Percentiles rank a stretch among this genome's conserved stretches.
phyloP scores from a whole-genome alignment of 2,113 vertebrate genomes.

The Notarius quadriscutis region DNA sequence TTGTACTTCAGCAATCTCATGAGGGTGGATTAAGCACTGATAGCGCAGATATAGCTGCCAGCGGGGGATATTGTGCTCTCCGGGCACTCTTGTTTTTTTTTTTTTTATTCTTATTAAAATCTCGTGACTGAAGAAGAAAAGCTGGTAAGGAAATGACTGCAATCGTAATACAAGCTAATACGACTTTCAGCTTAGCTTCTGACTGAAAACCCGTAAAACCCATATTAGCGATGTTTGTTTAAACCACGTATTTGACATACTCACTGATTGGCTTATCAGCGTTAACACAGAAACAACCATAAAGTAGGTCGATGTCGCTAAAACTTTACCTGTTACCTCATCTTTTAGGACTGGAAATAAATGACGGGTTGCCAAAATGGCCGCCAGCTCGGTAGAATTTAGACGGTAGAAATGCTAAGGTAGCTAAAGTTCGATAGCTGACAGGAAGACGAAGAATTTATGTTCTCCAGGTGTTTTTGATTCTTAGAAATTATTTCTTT shows the following conservation, averaged over 20 bases:
- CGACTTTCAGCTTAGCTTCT: neutral
- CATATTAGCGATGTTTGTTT: neutral
- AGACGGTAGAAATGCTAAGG: neutral
- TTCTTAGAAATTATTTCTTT: neutral
- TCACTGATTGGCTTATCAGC: neutral
- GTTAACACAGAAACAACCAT: neutral
- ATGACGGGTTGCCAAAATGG: too few species aligned
- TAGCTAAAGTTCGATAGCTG: neutral
- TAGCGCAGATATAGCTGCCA: too few species aligned
- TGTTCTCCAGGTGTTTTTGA: too few species aligned
- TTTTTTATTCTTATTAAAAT: too few species aligned
- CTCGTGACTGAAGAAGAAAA: too few species aligned
- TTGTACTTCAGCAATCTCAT: too few species aligned
- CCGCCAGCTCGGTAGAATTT: neutral
- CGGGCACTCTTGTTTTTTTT: too few species aligned
- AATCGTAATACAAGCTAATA: neutral
- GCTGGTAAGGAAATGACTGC: neutral
- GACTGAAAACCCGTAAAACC: neutral
- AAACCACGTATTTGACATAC: neutral
- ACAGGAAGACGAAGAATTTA: neutral
- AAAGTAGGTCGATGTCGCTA: neutral
- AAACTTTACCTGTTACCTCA: neutral
- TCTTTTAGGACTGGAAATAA: neutral
- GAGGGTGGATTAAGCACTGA: too few species aligned
- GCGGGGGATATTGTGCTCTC: too few species aligned